Conservation (phyloP, 1,140 invertebrate genomes). For the Lethrus apterus region DNA sequence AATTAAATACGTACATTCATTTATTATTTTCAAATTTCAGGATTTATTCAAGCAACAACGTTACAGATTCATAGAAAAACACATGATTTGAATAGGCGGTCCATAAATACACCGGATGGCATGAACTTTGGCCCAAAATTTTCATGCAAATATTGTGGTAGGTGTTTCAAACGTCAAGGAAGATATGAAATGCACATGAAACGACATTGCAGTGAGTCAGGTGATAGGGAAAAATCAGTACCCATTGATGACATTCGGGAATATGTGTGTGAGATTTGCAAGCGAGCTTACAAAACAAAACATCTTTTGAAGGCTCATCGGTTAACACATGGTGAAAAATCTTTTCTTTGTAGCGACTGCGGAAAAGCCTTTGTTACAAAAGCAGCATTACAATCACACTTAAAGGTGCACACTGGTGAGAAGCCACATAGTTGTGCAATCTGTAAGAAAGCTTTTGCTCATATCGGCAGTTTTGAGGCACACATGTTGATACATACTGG, state of each 20-base stretch:
- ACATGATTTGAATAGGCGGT: not conserved
- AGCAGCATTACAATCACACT: conserved; percentile 22
- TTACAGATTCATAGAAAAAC: conserved; percentile 27
- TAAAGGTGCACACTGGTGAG: conserved; percentile 25
- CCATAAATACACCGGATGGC: conserved; percentile 1
- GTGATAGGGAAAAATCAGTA: not conserved
- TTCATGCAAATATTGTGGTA: conserved; percentile 22
- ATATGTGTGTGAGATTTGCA: conserved; percentile 21
- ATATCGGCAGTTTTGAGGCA: conserved; percentile 56
- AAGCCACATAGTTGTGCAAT: conserved; percentile 27
- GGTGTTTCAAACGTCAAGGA: conserved; percentile 19
- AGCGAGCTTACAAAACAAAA: conserved; percentile 22
- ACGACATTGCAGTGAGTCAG: not conserved
- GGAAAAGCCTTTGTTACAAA: conserved; percentile 26
- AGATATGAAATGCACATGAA: conserved; percentile 13
- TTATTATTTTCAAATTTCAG: conserved; percentile 13
- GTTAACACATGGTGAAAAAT: conserved; percentile 25
- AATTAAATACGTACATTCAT: not conserved
- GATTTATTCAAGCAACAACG: conserved; percentile 42
- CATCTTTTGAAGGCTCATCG: conserved; percentile 20
- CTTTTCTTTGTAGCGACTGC: conserved; percentile 24
- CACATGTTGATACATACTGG: conserved; percentile 86
- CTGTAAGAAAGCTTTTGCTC: conserved; percentile 30
- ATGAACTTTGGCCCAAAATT: conserved; percentile 13
- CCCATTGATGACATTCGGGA: conserved; percentile 5